Evolutionary conservation across 1,140 invertebrate species (phyloP).

Genomic region (Ostrea edulis): DNA sequence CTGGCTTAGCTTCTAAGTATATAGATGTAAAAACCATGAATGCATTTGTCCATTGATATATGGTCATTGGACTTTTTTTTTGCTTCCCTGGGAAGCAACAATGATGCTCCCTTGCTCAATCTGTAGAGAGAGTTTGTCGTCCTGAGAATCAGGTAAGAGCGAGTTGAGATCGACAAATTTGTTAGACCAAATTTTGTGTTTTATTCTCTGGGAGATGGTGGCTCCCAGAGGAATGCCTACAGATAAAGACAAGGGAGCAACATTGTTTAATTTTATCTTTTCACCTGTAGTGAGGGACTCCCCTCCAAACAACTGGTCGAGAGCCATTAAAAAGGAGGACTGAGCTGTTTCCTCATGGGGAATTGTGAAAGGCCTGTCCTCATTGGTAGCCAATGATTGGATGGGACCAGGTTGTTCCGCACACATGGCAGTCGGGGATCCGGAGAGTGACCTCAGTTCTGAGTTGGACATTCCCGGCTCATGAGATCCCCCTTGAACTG

Average conservation of each 20-base stretch:
- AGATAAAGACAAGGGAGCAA: neutral
- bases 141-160: neutral
- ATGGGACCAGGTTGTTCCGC: too few species aligned
- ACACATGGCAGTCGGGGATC: too few species aligned
- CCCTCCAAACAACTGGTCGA: too few species aligned
- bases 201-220: neutral
- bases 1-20: neutral
- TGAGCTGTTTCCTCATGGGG: too few species aligned
- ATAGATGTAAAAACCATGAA: neutral
- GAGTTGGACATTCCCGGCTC: too few species aligned
- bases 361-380: too few species aligned
- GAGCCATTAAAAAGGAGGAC: too few species aligned
- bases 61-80: neutral
- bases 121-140: neutral
- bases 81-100: neutral
- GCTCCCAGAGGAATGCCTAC: neutral
- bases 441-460: too few species aligned
- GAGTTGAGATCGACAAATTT: neutral
- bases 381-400: too few species aligned
- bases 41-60: slow-evolving; percentile 13
- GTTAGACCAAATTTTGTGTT: neutral
- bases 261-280: too few species aligned
- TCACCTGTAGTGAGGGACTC: too few species aligned
- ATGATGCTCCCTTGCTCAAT: neutral
- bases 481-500: too few species aligned